Evolutionary conservation across 2,888 invertebrate species (phyloP), one percentile per base, ranked within the genome.

Genomic region (Laothoe populi): DNA sequence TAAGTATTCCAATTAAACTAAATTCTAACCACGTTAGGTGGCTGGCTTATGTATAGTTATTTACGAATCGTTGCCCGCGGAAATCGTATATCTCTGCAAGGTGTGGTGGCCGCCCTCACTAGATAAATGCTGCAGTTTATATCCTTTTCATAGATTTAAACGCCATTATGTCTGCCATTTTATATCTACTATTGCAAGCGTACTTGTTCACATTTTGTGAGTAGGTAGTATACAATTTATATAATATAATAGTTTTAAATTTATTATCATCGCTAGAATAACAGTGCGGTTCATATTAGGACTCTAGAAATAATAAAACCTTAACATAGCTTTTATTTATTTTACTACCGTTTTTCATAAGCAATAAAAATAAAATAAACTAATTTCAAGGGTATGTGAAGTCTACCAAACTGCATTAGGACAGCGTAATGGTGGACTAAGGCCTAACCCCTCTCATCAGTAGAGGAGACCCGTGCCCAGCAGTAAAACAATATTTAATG

Each of bases 61-160:
- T 74, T 77, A 71, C 70, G 72, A 76, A 71, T 77, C 77, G 73
- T 75, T 77, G 73, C 71, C 67, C 73, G 72, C 74, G 73, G 67
- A 75, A 71, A 73, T 71, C 75, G 73, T 81, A 53, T 79, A 77
- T 80, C 74, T 74, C 66, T 68, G 65, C 71, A 66, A 79, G 77
- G 73, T 74, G 75, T 70, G 72, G 71, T 73, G 61, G 70, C 71
- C 71, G 70, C 69, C 70, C 68, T 69, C 63, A 64, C 66, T 72
- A 79, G 76, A 79, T 78, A 82, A 78, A 81, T 78, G 77, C 65
- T 69, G 70, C 76, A 74, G 72, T 80, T 79, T 80, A 82, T 79
- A 74, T 74, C 70, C 75, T 71, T 77, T 75, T 75, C 71, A 71
- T 74, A 70, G 71, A 71, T 77, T 75, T 64, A 78, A 72, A 73